phyloP scores from a whole-genome alignment of 2,113 vertebrate species.

The Lagenorhynchus albirostris region DNA sequence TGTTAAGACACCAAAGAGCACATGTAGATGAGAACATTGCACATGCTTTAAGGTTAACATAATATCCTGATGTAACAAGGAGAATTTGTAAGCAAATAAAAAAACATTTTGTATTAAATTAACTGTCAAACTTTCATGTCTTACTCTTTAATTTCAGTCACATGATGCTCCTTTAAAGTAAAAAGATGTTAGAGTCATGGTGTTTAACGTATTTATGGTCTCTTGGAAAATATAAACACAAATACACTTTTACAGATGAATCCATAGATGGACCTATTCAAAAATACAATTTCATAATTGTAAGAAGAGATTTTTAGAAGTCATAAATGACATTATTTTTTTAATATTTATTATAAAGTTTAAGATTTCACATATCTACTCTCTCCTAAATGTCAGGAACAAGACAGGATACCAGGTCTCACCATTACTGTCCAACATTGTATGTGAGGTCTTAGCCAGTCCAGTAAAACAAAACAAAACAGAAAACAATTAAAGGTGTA shows the following conservation, averaged over 20 bases:
- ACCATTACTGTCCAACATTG: not conserved
- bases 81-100: not conserved
- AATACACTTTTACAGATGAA: not conserved
- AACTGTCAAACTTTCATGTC: not conserved
- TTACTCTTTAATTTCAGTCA: not conserved
- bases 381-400: not conserved
- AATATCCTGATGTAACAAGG: not conserved
- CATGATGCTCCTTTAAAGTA: not conserved
- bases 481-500: not conserved
- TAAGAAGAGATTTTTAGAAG: slow-evolving; percentile 12
- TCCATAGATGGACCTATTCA: not conserved
- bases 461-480: not conserved
- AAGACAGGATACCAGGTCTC: not conserved
- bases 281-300: not conserved
- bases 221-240: slow-evolving; percentile 5
- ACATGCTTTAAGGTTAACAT: not conserved
- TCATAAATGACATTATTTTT: not conserved
- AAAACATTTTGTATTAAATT: not conserved
- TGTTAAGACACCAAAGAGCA: not conserved
- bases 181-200: not conserved
- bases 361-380: not conserved
- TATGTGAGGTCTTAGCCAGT: not conserved
- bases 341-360: not conserved
- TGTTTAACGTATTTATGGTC: not conserved
- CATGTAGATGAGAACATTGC: not conserved